A percentile compares a stretch with the other conserved stretches of the same genome.
phyloP scores from a whole-genome alignment of 2,888 invertebrate species.

The Drosophila testacea region DNA sequence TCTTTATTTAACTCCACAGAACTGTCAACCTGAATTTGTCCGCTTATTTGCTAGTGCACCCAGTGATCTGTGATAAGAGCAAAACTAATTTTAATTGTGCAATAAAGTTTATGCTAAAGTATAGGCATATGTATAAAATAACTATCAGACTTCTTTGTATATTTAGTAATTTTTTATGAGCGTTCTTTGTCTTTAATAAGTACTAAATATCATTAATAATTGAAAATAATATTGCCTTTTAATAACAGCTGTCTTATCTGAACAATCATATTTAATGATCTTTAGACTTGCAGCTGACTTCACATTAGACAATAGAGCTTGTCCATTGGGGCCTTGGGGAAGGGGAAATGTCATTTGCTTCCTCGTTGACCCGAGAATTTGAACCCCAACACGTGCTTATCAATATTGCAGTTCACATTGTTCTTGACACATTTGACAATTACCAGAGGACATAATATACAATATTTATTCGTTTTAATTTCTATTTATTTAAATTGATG shows the following conservation, averaged over 20 bases:
- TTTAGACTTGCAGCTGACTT: slow-evolving; percentile 54
- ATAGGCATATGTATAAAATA: not conserved
- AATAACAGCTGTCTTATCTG: slow-evolving; percentile 31
- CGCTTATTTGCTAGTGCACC: slow-evolving; percentile 48
- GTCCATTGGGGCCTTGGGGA: not conserved
- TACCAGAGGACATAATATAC: slow-evolving; percentile 30
- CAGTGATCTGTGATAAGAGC: slow-evolving; percentile 26
- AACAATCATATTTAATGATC: slow-evolving; percentile 38
- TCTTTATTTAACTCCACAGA: slow-evolving; percentile 12
- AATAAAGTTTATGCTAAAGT: slow-evolving; percentile 11
- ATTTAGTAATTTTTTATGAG: too few relatives aligned
- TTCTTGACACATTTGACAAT: slow-evolving; percentile 69
- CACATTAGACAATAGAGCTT: slow-evolving; percentile 62
- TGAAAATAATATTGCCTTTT: not conserved
- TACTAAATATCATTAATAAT: slow-evolving; percentile 1
- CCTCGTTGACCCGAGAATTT: slow-evolving; percentile 70
- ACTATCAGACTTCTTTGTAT: too few relatives aligned
- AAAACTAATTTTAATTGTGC: not conserved
- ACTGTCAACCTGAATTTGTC: slow-evolving; percentile 48
- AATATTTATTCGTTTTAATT: slow-evolving; percentile 73
- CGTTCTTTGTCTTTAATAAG: not conserved
- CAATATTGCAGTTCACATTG: slow-evolving; percentile 56
- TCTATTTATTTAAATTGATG: slow-evolving; percentile 79
- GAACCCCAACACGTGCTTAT: slow-evolving; percentile 76
- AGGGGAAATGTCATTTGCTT: slow-evolving; percentile 36